phyloP scores from a whole-genome alignment of 2,113 vertebrate species.

The Hoplias malabaricus region DNA sequence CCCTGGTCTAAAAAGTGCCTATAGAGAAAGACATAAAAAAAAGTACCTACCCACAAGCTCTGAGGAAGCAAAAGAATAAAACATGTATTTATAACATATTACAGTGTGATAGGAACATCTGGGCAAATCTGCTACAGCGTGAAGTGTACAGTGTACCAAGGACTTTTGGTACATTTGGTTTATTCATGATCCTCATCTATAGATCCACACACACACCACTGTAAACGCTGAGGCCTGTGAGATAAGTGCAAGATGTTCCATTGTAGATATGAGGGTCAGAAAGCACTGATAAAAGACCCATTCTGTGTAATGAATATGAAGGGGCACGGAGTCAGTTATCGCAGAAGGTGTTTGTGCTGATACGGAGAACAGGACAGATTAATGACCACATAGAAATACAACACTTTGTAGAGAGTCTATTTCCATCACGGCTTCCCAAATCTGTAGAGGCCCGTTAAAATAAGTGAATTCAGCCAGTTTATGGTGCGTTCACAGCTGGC shows the following conservation, averaged over 20 bases:
- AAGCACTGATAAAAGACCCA: conserved; percentile 12
- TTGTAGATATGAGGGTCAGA: conserved; percentile 37
- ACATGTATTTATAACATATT: too few species aligned
- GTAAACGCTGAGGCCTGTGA: conserved; percentile 5
- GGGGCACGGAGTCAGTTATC: conserved; percentile 26
- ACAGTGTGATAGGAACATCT: too few species aligned
- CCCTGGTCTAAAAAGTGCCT: too few species aligned
- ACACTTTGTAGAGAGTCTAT: neutral
- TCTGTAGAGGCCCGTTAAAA: neutral
- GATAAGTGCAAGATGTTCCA: conserved; percentile 43
- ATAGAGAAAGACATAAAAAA: too few species aligned
- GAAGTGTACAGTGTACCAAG: too few species aligned
- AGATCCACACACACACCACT: conserved; percentile 1
- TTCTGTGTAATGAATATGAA: conserved; percentile 31
- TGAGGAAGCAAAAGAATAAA: too few species aligned
- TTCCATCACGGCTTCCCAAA: neutral
- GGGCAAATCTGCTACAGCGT: too few species aligned
- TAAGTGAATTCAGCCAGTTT: too few species aligned
- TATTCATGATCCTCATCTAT: neutral
- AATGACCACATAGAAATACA: neutral
- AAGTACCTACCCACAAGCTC: too few species aligned
- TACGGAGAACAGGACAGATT: conserved; percentile 3
- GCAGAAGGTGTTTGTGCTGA: conserved; percentile 33
- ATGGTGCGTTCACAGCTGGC: too few species aligned
- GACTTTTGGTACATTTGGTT: neutral